Evolutionary conservation across 2,113 vertebrate genomes (phyloP).

Genomic region (Salvator merianae): DNA sequence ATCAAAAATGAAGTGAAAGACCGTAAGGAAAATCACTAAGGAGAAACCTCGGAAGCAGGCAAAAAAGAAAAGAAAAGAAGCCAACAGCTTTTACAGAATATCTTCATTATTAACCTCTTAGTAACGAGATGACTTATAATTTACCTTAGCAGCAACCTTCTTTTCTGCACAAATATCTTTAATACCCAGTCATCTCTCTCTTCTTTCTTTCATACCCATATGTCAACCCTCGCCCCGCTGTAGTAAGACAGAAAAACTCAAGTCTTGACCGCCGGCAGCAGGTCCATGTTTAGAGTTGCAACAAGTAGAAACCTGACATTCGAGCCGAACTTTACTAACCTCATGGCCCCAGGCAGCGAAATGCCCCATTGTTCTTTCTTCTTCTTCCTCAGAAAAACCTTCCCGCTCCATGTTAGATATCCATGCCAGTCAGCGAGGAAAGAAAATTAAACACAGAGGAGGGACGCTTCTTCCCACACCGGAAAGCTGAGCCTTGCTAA

Average conservation of each 20-base stretch:
- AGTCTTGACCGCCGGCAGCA: background rate
- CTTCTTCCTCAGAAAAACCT: background rate
- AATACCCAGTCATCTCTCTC: too few relatives aligned
- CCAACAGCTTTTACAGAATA: background rate
- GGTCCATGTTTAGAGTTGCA: background rate
- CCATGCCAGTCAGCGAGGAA: slow-evolving; percentile 9
- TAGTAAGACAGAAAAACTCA: background rate
- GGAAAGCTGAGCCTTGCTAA: background rate
- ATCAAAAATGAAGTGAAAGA: background rate
- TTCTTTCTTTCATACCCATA: background rate
- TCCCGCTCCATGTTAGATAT: slow-evolving; percentile 20
- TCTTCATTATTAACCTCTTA: background rate
- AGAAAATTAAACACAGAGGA: background rate
- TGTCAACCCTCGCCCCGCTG: background rate
- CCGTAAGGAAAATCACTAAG: background rate
- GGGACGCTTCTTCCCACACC: background rate
- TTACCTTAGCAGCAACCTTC: background rate
- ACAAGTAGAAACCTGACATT: background rate
- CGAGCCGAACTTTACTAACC: slow-evolving; percentile 65
- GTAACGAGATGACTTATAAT: background rate
- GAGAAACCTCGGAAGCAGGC: fast-evolving
- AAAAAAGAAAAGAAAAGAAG: background rate
- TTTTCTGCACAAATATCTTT: background rate
- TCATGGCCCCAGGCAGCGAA: slow-evolving; percentile 57
- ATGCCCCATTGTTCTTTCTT: slow-evolving; percentile 52